Percentiles rank a stretch among this genome's conserved stretches.
phyloP scores from a whole-genome alignment of 2,113 vertebrate species.

The Notarius quadriscutis region DNA sequence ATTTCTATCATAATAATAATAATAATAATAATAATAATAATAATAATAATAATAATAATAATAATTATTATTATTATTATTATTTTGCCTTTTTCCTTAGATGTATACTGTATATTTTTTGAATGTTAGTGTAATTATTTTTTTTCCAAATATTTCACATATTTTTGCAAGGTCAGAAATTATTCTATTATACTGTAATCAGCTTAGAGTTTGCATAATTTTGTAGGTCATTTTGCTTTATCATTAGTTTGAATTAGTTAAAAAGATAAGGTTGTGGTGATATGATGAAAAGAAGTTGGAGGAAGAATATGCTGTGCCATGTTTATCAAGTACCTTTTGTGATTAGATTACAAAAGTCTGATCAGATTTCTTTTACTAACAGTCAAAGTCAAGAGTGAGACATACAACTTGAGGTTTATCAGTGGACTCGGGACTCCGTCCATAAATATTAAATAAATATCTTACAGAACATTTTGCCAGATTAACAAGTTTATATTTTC shows the following conservation, averaged over 20 bases:
- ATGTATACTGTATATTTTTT: background rate
- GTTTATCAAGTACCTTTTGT: background rate
- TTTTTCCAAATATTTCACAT: background rate
- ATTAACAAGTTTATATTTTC: background rate
- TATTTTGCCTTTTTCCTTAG: background rate
- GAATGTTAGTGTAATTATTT: background rate
- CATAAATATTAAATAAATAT: background rate
- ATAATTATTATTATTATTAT: background rate
- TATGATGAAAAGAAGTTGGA: background rate
- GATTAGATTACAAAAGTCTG: background rate
- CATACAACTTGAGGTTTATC: background rate
- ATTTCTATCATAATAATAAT: constrained; percentile 7
- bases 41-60: background rate
- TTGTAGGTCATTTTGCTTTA: constrained; percentile 6
- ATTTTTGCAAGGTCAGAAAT: background rate
- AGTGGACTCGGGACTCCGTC: background rate
- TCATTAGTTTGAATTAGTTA: background rate
- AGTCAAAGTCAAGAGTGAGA: background rate
- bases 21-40: background rate
- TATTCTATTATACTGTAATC: background rate
- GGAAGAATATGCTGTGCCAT: background rate
- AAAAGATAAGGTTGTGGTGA: background rate
- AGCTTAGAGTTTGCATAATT: background rate
- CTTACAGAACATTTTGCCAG: background rate
- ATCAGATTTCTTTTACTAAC: background rate